phyloP scores from a whole-genome alignment of 1,140 invertebrate genomes.

The Drosophila elegans region DNA sequence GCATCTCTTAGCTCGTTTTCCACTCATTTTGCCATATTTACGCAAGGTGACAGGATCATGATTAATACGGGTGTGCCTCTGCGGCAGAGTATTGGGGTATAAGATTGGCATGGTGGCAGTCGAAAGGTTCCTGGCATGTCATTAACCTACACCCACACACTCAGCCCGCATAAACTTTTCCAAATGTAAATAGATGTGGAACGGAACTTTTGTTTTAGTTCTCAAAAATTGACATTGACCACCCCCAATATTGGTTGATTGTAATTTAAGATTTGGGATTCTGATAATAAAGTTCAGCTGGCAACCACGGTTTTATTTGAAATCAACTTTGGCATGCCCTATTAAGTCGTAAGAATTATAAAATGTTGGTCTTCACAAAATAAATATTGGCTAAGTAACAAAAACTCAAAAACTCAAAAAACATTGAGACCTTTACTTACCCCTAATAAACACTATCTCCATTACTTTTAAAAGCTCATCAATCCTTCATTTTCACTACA shows the following conservation, averaged over 20 bases:
- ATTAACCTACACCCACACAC: constrained; percentile 51
- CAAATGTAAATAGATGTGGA: constrained; percentile 52
- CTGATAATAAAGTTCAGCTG: background rate
- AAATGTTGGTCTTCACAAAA: too few species aligned
- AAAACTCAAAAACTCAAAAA: background rate
- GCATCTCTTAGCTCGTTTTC: constrained; percentile 63
- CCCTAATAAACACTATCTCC: background rate
- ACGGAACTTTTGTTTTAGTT: constrained; percentile 57
- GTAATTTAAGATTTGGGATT: constrained; percentile 56
- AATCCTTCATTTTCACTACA: constrained; percentile 14
- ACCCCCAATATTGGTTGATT: constrained; percentile 33
- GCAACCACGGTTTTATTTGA: background rate
- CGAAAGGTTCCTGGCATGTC: constrained; percentile 43
- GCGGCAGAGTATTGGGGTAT: background rate
- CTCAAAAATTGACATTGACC: constrained; percentile 59
- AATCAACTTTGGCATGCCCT: constrained; percentile 29
- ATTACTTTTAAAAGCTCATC: constrained; percentile 1
- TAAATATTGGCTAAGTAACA: too few species aligned
- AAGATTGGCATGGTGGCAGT: constrained; percentile 4
- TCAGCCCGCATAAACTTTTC: constrained; percentile 37
- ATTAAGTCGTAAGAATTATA: too few species aligned
- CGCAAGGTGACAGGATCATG: constrained; percentile 74
- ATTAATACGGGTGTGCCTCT: constrained; percentile 62
- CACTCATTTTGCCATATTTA: constrained; percentile 79
- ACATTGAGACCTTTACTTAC: too few species aligned